Conservation (phyloP, 2,888 invertebrate genomes). For the Cylloceria caligata region DNA sequence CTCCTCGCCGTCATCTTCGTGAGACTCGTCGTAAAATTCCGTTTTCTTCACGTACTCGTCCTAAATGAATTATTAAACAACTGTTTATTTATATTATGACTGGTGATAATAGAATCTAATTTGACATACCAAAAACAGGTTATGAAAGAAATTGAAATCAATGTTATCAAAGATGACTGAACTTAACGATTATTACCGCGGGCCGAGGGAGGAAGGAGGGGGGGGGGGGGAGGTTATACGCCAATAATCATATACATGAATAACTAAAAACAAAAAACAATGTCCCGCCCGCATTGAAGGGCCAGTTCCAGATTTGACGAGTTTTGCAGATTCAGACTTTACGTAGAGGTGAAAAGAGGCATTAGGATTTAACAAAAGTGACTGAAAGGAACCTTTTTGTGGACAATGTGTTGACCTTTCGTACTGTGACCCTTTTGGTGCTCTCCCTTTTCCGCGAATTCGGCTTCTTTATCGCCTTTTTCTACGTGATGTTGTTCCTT, state of each 20-base stretch:
- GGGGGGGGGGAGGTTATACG: too few relatives aligned
- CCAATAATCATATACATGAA: not conserved
- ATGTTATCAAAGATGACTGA: too few relatives aligned
- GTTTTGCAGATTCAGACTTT: not conserved
- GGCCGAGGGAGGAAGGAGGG: too few relatives aligned
- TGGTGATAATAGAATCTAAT: not conserved
- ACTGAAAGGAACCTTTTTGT: constrained; percentile 81
- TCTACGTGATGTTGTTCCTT: constrained; percentile 89
- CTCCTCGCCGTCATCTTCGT: constrained; percentile 89
- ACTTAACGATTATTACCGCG: too few relatives aligned
- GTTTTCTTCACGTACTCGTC: constrained; percentile 91
- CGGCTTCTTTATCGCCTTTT: constrained; percentile 84
- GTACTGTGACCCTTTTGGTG: constrained; percentile 85
- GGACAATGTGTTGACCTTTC: constrained; percentile 85
- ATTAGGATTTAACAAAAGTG: constrained; percentile 14
- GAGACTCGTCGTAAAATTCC: constrained; percentile 91
- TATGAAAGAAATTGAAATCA: too few relatives aligned
- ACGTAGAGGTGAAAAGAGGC: not conserved
- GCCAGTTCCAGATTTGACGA: not conserved
- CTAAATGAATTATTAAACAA: constrained; percentile 70
- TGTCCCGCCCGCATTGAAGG: not conserved
- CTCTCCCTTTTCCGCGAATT: constrained; percentile 83
- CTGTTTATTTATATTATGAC: not conserved
- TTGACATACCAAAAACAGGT: not conserved
- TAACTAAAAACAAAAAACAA: not conserved